Evolutionary conservation across 1,140 invertebrate genomes (phyloP), one percentile per base, ranked within the genome.

Genomic region (Leptinotarsa lineolata): DNA sequence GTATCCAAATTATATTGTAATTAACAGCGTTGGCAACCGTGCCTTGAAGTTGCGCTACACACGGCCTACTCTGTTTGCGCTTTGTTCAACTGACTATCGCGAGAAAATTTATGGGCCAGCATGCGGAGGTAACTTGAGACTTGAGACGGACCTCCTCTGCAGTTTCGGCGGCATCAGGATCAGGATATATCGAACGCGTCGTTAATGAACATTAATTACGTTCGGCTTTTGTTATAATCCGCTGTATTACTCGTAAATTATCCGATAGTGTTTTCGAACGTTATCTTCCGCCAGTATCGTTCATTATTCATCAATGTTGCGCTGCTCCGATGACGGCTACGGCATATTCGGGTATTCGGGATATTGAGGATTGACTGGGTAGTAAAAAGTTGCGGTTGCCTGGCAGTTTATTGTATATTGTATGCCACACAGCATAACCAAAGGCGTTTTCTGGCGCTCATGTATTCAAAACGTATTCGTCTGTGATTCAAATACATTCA

Each of bases 21-120:
- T 30, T 30, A 30, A 30, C 30, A 39, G 30, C 30, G 8, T 39
- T 39, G 30, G 30, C 30, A 39, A 39, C 30, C 30, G 2, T 11
- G 30, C 30, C 2, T 11, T 11, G 30, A 39, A 54, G 48, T 54
- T 54, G 16, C 48, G 16, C 16, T 18, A 39, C 30, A 39, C 30
- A 54, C 48, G n/a, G 48, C 48, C 16, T 54, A 54, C 48, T 54
- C 16, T 15, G 13, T 46, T 46, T 13, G 48, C n/a, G 16, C 48
- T 54, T 54, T 54, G 48, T 54, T 54, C 48, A 8, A 39, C 3
- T 11, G 30, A 39, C 30, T 39, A 39, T 11, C 30, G 8, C 48
- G 16, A 54, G 48, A 54, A 8, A 54, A 54, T 54, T 54, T 54
- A 54, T 54, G 48, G 48, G 48, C 48, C 48, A 54, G 48, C 30